A percentile compares a stretch with the other conserved stretches of the same genome.
phyloP scores from a whole-genome alignment of 2,888 invertebrate genomes.

The Hydropsyche betteni region DNA sequence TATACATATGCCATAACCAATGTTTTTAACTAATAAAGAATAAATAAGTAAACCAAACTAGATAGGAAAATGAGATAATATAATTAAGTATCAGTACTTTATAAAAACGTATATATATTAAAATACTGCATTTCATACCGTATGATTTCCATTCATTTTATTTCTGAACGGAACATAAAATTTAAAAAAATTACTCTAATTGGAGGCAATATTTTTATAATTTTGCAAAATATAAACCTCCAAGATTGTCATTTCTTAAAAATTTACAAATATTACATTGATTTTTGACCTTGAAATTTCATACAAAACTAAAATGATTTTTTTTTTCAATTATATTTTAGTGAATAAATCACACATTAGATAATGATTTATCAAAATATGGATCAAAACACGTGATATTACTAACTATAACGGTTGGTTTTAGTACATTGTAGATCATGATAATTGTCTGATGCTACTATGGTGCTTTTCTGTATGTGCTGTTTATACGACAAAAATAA shows the following conservation, averaged over 20 bases:
- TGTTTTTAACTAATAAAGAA: constrained; percentile 30
- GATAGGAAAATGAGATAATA: constrained; percentile 37
- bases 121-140: too few relatives aligned
- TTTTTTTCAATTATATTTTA: too few relatives aligned
- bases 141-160: too few relatives aligned
- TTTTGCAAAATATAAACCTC: too few relatives aligned
- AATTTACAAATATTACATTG: too few relatives aligned
- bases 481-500: constrained; percentile 7
- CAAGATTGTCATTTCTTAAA: too few relatives aligned
- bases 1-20: constrained; percentile 41
- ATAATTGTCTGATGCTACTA: constrained; percentile 26
- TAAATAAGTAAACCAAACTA: constrained; percentile 37
- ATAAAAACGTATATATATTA: constrained; percentile 11
- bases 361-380: constrained; percentile 22
- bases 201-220: too few relatives aligned
- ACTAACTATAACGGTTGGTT: background rate
- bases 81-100: constrained; percentile 25
- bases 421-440: constrained; percentile 17
- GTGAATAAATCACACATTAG: too few relatives aligned
- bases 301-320: too few relatives aligned
- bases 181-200: too few relatives aligned
- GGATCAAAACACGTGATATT: constrained; percentile 18
- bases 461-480: constrained; percentile 40
- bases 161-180: too few relatives aligned
- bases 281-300: too few relatives aligned